Evolutionary conservation across 2,888 invertebrate species (phyloP), one percentile per base, ranked within the genome.

Genomic region (Cheiracanthium punctorium): DNA sequence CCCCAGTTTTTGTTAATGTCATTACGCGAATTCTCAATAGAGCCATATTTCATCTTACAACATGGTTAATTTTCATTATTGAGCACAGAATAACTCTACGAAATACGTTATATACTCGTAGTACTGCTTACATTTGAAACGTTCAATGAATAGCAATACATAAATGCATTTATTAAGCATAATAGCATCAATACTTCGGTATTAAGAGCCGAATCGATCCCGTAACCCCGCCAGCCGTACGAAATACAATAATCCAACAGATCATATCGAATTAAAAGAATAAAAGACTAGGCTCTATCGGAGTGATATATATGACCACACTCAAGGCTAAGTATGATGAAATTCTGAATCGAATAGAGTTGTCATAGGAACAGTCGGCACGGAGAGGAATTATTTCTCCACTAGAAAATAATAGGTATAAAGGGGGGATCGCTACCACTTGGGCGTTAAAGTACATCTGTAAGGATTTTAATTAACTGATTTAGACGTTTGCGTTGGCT

Each of bases 271-370:
- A 17, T 48, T 48, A 48, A n/a, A 48, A 48, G 43, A 48, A 48
- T 48, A 48, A 48, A 48, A 48, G 43, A 48, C 14, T 17, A 2
- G 14, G 43, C 43, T 17, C 5, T 37, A n/a, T 37, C 12, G 43
- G 43, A 48, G 43, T 48, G 43, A 48, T 48, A 48, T 48, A 48
- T 48, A n/a, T 48, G 43, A 17, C 43, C 43, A 48, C 43, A 48
- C 43, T 48, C 43, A 17, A 48, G 43, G 43, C 43, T 14, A 48
- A 48, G 43, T 48, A 48, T 48, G 43, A 48, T 48, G 43, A 48
- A 48, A 48, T 48, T 48, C 43, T 48, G 43, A 48, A 48, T 14
- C 43, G 43, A 48, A 17, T 48, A 17, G 43, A 48, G 43, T 48
- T 48, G 43, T 48, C 43, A 48, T 48, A 48, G 43, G 43, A 48